phyloP scores from a whole-genome alignment of 2,888 invertebrate genomes.

The Thecocarcelia acutangulata region DNA sequence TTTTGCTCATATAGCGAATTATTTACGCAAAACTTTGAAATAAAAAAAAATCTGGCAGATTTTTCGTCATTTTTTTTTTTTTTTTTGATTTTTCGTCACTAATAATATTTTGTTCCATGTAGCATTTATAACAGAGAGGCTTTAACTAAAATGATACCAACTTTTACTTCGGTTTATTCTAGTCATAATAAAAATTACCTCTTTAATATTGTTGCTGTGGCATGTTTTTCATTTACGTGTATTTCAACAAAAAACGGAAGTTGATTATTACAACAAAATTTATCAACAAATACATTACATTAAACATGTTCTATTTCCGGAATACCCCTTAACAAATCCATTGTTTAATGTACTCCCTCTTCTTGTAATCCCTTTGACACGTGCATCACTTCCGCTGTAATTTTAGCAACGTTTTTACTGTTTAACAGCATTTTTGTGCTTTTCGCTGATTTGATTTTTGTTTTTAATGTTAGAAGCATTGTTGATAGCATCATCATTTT shows the following conservation, averaged over 20 bases:
- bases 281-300: constrained; percentile 52
- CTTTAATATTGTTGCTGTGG: neutral
- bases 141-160: too few species aligned
- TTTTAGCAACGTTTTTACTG: constrained; percentile 51
- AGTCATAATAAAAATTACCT: too few species aligned
- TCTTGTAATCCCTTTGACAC: constrained; percentile 26
- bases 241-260: constrained; percentile 44
- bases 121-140: too few species aligned
- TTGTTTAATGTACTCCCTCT: constrained; percentile 17
- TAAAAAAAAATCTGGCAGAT: too few species aligned
- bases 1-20: too few species aligned
- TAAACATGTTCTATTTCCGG: constrained; percentile 56
- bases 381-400: constrained; percentile 49
- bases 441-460: neutral
- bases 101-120: too few species aligned
- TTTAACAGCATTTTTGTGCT: constrained; percentile 24
- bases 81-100: too few species aligned
- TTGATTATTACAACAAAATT: constrained; percentile 35
- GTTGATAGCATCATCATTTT: neutral
- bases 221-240: constrained; percentile 3
- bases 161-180: too few species aligned
- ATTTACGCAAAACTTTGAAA: too few species aligned
- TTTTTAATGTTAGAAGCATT: neutral
- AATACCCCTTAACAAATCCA: neutral
- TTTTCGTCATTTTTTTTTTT: too few species aligned